These are phyloP conservation scores for Phthorimaea operculella DNA, from an alignment of 1,140 invertebrate genomes.

Conservation along the genomic window DNA sequence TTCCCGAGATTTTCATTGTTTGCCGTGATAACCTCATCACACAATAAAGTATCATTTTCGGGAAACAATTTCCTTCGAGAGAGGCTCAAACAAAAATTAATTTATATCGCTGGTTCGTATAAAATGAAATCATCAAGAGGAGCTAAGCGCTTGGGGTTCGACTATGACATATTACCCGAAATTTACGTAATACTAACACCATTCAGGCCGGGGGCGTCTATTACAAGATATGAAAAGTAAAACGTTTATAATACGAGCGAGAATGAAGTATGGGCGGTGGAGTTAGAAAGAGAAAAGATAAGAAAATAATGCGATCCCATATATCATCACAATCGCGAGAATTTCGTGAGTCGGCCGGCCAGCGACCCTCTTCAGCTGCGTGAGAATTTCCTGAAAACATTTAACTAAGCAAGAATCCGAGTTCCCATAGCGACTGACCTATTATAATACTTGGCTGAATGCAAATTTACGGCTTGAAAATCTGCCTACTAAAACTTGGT, in stretches of 20 bases:
- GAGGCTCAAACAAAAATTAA: conserved; percentile 42
- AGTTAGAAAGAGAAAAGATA: conserved; percentile 25
- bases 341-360: conserved; percentile 13
- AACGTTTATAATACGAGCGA: conserved; percentile 56
- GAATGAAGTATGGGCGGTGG: conserved; percentile 57
- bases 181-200: conserved; percentile 37
- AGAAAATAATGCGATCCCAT: conserved; percentile 24
- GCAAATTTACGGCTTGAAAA: background rate
- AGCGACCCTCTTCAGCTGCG: conserved; percentile 14
- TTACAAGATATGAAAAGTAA: conserved; percentile 59
- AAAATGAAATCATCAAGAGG: conserved; percentile 34
- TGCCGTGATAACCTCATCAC: conserved; percentile 32
- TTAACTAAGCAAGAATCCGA: conserved; percentile 18
- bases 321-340: conserved; percentile 23
- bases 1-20: conserved; percentile 15
- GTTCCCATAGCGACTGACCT: conserved; percentile 12
- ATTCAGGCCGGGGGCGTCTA: conserved; percentile 30
- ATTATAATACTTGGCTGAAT: conserved; percentile 15
- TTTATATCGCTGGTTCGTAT: conserved; percentile 26
- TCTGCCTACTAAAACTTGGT: too few species aligned
- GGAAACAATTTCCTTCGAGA: conserved; percentile 49
- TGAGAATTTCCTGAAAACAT: conserved; percentile 16
- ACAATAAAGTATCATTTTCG: conserved; percentile 40
- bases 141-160: conserved; percentile 19
- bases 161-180: conserved; percentile 45